Evolutionary conservation across 2,888 invertebrate species (phyloP).

Genomic region (Plutella xylostella): DNA sequence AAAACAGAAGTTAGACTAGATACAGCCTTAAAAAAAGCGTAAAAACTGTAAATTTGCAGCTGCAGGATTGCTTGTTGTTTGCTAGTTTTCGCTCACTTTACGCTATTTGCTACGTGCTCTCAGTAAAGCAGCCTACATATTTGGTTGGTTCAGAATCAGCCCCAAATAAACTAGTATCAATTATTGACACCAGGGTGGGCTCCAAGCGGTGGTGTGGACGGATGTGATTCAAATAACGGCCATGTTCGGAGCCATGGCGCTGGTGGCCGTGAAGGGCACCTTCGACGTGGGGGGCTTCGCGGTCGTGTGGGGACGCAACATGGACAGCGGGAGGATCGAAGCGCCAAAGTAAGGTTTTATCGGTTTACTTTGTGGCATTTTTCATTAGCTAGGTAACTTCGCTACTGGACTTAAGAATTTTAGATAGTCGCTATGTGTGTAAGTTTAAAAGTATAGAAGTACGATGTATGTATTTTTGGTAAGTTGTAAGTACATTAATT

Average conservation of each 20-base stretch:
- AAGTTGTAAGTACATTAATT: no score
- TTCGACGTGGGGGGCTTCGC: constrained; percentile 76
- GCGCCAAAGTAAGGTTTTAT: constrained; percentile 70
- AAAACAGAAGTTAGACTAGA: no score
- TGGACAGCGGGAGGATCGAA: constrained; percentile 77
- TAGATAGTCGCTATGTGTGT: background rate
- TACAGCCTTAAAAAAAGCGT: no score
- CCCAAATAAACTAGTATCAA: no score
- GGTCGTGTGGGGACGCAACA: constrained; percentile 74
- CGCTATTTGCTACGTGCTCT: no score
- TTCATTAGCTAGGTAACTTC: background rate
- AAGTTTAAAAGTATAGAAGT: background rate
- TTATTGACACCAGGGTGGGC: constrained; percentile 78
- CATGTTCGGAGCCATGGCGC: constrained; percentile 80
- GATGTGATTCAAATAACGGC: constrained; percentile 83
- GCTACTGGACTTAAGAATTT: background rate
- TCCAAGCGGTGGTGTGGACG: constrained; percentile 87
- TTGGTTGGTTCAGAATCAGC: no score
- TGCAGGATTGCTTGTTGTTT: no score
- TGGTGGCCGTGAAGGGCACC: constrained; percentile 81
- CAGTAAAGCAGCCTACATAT: no score
- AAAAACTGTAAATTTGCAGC: no score
- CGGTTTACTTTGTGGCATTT: no score
- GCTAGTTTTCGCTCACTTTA: no score
- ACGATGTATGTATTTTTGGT: background rate